These are phyloP conservation scores for Hippotragus niger DNA, from an alignment of 2,113 vertebrate species.

Conservation along the genomic window DNA sequence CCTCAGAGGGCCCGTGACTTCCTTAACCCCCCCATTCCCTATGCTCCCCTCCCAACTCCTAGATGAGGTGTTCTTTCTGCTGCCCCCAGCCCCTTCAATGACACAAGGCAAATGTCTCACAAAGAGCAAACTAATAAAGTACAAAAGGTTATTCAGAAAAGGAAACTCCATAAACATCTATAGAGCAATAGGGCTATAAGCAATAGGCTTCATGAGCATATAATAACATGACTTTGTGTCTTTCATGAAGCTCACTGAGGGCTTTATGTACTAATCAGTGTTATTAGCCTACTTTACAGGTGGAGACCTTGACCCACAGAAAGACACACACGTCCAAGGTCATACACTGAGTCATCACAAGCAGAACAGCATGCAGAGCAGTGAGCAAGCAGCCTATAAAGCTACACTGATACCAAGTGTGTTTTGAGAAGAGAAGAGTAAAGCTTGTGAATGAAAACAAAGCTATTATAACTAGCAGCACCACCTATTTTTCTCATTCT, in stretches of 20 bases:
- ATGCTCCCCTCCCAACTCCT: background rate
- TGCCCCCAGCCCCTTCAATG: background rate
- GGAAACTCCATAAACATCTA: background rate
- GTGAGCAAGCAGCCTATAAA: background rate
- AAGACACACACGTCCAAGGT: background rate
- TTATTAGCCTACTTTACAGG: background rate
- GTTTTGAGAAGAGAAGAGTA: background rate
- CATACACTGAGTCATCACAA: background rate
- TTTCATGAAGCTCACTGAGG: background rate
- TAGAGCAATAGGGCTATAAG: background rate
- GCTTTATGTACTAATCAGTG: background rate
- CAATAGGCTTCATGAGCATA: background rate
- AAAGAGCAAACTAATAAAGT: conserved; percentile 38
- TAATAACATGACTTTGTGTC: background rate
- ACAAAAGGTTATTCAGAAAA: background rate
- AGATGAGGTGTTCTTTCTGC: background rate
- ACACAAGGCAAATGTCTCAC: background rate
- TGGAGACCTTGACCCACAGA: background rate
- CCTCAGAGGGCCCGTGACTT: background rate
- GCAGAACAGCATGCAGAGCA: background rate
- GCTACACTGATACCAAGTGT: background rate
- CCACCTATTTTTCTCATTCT: background rate
- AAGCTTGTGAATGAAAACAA: background rate
- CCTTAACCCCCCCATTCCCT: background rate
- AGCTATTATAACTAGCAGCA: background rate